Percentiles rank a stretch among this genome's conserved stretches.
Conservation (phyloP, 2,113 vertebrate species). For the Camelus dromedarius region DNA sequence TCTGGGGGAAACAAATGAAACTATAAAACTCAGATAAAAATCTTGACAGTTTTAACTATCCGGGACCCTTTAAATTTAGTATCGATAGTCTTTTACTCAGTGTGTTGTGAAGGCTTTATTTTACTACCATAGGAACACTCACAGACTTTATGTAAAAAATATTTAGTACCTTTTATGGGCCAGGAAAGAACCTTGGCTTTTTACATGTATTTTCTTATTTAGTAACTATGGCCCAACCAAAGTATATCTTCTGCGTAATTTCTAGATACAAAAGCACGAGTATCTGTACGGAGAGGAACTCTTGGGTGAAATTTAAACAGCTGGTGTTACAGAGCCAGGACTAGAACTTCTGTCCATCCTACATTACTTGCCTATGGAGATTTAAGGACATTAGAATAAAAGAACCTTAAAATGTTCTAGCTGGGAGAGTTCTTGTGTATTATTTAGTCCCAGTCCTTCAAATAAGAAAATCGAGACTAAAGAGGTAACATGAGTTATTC, state of each 20-base stretch:
- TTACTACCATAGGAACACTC: background rate
- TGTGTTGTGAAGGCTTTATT: background rate
- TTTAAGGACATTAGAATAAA: background rate
- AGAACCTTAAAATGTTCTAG: background rate
- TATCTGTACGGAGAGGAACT: background rate
- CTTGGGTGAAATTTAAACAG: background rate
- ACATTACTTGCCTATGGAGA: background rate
- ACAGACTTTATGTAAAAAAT: background rate
- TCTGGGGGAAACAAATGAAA: background rate
- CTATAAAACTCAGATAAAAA: constrained; percentile 32
- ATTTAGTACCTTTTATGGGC: background rate
- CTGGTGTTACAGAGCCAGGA: background rate
- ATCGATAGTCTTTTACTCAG: background rate
- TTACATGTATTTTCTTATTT: background rate
- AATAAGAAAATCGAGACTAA: background rate
- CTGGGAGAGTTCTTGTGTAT: fast-evolving
- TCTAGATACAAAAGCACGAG: background rate
- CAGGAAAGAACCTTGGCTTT: background rate
- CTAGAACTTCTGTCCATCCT: background rate
- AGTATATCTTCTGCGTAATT: background rate
- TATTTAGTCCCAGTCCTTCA: background rate
- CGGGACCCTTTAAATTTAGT: constrained; percentile 4
- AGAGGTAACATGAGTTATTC: background rate
- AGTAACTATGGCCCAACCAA: background rate
- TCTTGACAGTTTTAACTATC: background rate